Percentiles rank a stretch among this genome's conserved stretches.
phyloP scores from a whole-genome alignment of 2,888 invertebrate species.

The Calliopum simillimum region DNA sequence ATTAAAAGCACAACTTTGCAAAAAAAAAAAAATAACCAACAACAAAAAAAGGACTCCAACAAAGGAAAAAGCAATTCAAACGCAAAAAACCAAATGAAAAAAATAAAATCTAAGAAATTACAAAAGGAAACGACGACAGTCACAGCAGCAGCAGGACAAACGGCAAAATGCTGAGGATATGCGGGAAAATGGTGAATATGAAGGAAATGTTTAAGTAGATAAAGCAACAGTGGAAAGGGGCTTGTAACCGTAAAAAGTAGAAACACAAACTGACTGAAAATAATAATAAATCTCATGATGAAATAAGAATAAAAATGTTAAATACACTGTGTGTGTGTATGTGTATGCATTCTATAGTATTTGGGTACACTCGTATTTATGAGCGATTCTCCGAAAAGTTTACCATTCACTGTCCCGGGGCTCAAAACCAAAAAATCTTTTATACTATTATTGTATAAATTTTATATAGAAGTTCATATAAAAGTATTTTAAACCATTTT shows the following conservation, averaged over 20 bases:
- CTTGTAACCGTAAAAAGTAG: background rate
- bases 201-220: background rate
- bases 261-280: slow-evolving; percentile 36
- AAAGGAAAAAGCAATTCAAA: background rate
- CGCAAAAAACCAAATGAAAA: background rate
- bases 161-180: background rate
- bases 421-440: no score
- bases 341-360: no score
- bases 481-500: no score
- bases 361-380: no score
- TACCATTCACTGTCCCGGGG: no score
- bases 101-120: background rate
- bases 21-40: slow-evolving; percentile 10
- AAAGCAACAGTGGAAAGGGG: background rate
- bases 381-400: no score
- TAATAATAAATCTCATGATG: slow-evolving; percentile 44
- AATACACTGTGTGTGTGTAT: background rate
- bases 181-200: background rate
- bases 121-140: background rate
- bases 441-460: no score
- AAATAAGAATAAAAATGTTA: slow-evolving; percentile 42
- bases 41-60: background rate
- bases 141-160: background rate
- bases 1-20: slow-evolving; percentile 29
- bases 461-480: no score